Base-by-base conservation (phyloP, 2,113 vertebrate species). In the Sakesphorus luctuosus region DNA sequence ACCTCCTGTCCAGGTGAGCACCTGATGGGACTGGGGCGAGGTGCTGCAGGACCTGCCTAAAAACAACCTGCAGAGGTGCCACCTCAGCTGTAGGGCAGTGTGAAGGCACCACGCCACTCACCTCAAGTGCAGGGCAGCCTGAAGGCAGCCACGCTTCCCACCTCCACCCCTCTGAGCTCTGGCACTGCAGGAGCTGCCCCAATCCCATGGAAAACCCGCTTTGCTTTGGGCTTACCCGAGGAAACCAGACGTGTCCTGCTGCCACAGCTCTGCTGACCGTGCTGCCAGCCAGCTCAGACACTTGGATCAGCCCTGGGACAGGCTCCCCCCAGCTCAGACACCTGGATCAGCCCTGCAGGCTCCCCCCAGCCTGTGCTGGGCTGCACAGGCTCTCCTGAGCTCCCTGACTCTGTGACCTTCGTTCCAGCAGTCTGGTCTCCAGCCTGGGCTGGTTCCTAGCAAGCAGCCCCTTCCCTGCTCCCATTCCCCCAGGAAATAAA, bases 181-280 rank as follows among this genome's bases (percentile, higher is more conserved):
- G 6, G 24, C 43, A 10, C 36, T 2, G 4, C n/a, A 2, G 17
- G 33, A 56, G 33, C 20, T 8, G 1, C 40, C 23, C 35, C 4
- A 16, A 21, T 1, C 24, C 36, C 55, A 9, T 0, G 0, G 21
- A 47, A 61, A 71, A 43, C 10, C 43, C 33, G 7, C 58, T 36
- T 11, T 12, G 35, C 17, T 3, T 28, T 18, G 69, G 68, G 20
- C 9, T 75, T 43, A 26, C 21, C 81, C 44, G 15, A 6, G 24
- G 7, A 43, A 76, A 29, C 21, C 26, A 35, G 10, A 19, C 3
- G 14, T 5, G 4, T 43, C 36, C 59, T 44, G 92, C 84, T 40
- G 36, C 20, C 36, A 12, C 8, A 28, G 47, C 53, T 20, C 52
- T 40, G 80, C 56, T 31, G 38, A 10, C 40, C 73, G 75, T n/a